Conservation (phyloP, 2,797 vertebrate genomes). For the Neopelma chrysocephalum region DNA sequence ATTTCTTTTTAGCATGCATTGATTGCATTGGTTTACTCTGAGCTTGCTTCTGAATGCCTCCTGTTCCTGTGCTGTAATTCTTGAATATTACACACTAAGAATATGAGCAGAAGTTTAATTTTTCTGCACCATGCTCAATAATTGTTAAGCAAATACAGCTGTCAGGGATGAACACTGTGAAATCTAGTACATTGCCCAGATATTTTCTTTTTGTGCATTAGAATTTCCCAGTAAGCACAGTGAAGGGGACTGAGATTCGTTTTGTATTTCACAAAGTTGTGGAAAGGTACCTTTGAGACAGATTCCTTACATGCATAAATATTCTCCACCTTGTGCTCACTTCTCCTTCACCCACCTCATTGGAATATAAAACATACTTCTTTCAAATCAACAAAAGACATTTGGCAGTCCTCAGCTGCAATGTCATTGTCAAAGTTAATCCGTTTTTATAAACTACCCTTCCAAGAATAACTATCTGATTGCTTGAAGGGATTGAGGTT, state of each 20-base stretch:
- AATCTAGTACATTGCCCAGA: neutral
- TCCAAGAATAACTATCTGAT: constrained; percentile 63
- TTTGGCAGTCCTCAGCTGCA: constrained; percentile 58
- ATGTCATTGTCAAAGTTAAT: constrained; percentile 67
- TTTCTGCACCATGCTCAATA: neutral
- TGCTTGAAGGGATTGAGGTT: constrained; percentile 65
- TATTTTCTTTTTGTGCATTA: neutral
- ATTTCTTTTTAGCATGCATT: neutral
- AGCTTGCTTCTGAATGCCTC: neutral
- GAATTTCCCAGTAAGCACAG: neutral
- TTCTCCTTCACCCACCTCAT: constrained; percentile 16
- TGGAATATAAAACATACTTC: constrained; percentile 50
- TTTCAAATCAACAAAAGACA: constrained; percentile 48
- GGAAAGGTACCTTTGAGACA: constrained; percentile 21
- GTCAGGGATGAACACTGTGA: neutral
- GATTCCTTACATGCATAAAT: constrained; percentile 46
- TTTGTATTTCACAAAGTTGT: constrained; percentile 5
- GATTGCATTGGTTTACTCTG: neutral
- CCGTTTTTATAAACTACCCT: constrained; percentile 53
- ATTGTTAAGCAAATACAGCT: constrained; percentile 16
- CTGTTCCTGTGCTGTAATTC: neutral
- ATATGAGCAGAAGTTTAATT: neutral
- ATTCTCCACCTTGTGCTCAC: constrained; percentile 12
- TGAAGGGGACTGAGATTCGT: neutral
- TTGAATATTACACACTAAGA: neutral